These are phyloP conservation scores for Andinoacara biseriatus DNA, from an alignment of 2,113 vertebrate genomes.

Conservation along the genomic window DNA sequence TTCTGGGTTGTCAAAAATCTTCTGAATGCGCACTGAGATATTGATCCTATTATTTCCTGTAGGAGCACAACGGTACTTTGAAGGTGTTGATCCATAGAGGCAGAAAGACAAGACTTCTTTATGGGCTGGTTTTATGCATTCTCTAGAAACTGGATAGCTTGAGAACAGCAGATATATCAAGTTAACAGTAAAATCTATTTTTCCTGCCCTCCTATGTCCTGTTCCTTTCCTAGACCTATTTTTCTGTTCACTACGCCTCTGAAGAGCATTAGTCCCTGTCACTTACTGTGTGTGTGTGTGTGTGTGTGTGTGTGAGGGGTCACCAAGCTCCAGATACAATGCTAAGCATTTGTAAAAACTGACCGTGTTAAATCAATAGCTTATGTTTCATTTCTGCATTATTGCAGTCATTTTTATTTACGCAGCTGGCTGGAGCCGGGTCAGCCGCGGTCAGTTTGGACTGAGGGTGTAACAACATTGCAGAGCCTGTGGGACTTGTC, in stretches of 20 bases:
- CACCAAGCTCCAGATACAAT: neutral
- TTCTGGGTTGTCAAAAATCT: constrained; percentile 49
- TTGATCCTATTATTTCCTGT: constrained; percentile 66
- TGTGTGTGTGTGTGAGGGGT: neutral
- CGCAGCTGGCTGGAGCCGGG: constrained; percentile 53
- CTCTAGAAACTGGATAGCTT: constrained; percentile 62
- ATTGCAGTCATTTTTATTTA: constrained; percentile 48
- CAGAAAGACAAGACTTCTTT: constrained; percentile 55
- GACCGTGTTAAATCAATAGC: constrained; percentile 17
- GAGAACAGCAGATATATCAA: constrained; percentile 60
- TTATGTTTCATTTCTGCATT: constrained; percentile 41
- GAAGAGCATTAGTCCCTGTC: constrained; percentile 18
- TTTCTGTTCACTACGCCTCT: neutral
- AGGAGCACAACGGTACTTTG: constrained; percentile 29
- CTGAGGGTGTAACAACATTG: constrained; percentile 62
- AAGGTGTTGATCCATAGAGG: constrained; percentile 54
- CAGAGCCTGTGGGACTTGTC: constrained; percentile 52
- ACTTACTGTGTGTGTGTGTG: neutral
- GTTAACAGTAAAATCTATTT: constrained; percentile 71
- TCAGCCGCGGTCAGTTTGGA: constrained; percentile 47
- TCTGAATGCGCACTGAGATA: constrained; percentile 55
- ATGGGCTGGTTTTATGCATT: constrained; percentile 54
- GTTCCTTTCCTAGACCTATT: constrained; percentile 17
- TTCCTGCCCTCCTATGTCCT: constrained; percentile 28
- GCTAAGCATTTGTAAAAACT: constrained; percentile 20